Percentiles rank a stretch among this genome's conserved stretches.
phyloP scores from a whole-genome alignment of 2,888 invertebrate species.

The Philopedon plagiatum region DNA sequence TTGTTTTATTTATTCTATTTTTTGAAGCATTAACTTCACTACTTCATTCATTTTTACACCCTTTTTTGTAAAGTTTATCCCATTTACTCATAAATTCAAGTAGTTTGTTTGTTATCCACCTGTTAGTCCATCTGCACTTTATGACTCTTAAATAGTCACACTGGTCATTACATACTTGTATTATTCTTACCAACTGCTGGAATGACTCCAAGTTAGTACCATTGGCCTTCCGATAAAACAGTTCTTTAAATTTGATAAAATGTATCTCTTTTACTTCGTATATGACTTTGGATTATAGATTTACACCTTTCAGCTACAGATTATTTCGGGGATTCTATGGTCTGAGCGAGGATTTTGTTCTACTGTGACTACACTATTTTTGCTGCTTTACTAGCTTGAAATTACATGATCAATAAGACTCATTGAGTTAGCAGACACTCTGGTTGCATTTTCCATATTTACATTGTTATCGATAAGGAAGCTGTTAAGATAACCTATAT shows the following conservation, averaged over 20 bases:
- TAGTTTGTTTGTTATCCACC: not conserved
- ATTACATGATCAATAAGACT: not conserved
- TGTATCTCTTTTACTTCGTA: not conserved
- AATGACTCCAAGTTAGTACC: not conserved
- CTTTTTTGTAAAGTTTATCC: not conserved
- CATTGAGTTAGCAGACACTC: not conserved
- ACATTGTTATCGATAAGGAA: not conserved
- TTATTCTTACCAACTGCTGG: not conserved
- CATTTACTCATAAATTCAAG: not conserved
- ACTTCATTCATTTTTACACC: not conserved
- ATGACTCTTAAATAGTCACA: not conserved
- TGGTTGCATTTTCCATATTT: not conserved
- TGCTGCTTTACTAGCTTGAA: not conserved
- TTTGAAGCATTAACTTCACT: not conserved
- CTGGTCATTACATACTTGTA: not conserved
- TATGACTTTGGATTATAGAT: not conserved
- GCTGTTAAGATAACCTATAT: not conserved
- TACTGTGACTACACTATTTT: not conserved
- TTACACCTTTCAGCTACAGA: not conserved
- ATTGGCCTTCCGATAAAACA: not conserved
- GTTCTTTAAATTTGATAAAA: not conserved
- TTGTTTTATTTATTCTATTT: not conserved
- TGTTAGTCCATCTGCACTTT: not conserved
- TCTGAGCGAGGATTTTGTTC: not conserved
- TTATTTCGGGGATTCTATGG: not conserved